These are phyloP conservation scores for Maniola jurtina DNA, from an alignment of 1,140 invertebrate species.

Conservation along the genomic window DNA sequence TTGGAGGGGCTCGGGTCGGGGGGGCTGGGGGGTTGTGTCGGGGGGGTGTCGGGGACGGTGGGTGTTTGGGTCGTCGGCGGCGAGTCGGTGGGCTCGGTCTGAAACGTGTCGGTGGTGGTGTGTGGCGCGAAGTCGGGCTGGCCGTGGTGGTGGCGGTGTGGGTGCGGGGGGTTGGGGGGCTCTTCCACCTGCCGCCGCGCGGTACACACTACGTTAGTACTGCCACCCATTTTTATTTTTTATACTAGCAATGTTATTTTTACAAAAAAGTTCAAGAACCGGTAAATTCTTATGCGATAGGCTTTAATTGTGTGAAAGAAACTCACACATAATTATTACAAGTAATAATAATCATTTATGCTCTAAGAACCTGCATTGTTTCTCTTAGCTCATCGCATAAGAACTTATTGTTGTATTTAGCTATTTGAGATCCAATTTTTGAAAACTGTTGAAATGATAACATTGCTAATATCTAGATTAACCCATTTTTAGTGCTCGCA, in stretches of 20 bases:
- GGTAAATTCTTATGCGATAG: background rate
- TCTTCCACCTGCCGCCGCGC: slow-evolving; percentile 61
- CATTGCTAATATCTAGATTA: slow-evolving; percentile 7
- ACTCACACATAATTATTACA: no score
- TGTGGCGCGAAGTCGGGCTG: slow-evolving; percentile 52
- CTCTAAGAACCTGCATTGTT: background rate
- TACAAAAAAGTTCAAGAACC: background rate
- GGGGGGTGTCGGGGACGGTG: slow-evolving; percentile 5
- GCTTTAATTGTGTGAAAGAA: background rate
- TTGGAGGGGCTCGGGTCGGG: slow-evolving; percentile 10
- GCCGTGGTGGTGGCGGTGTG: slow-evolving; percentile 71
- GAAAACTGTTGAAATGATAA: background rate
- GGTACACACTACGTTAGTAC: slow-evolving; percentile 71
- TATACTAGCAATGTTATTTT: slow-evolving; percentile 28
- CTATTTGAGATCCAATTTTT: background rate
- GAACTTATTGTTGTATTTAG: background rate
- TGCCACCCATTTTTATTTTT: slow-evolving; percentile 39
- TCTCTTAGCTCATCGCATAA: background rate
- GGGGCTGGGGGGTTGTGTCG: slow-evolving; percentile 7
- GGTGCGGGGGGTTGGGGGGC: slow-evolving; percentile 52
- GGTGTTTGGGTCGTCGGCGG: slow-evolving; percentile 36
- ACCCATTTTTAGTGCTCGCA: background rate
- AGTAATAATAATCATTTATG: no score
- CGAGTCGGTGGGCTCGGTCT: slow-evolving; percentile 53
- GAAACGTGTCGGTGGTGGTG: slow-evolving; percentile 67